These are phyloP conservation scores for Picus viridis DNA, from an alignment of 2,797 vertebrate species.

Conservation along the genomic window DNA sequence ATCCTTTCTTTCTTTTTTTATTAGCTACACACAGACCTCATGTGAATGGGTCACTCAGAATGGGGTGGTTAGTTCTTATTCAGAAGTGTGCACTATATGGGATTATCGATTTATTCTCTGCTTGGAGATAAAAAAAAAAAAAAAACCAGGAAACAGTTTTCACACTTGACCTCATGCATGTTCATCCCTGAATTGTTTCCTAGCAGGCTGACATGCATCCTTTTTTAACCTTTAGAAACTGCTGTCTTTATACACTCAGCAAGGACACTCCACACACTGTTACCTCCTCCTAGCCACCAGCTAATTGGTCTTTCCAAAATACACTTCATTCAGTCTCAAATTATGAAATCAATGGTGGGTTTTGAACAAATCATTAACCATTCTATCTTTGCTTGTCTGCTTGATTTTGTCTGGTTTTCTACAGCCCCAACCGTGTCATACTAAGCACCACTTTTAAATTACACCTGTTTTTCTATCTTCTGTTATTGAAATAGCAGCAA, in stretches of 20 bases:
- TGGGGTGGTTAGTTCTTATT: constrained; percentile 39
- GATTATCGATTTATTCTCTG: constrained; percentile 58
- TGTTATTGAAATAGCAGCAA: background rate
- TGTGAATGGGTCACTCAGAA: constrained; percentile 16
- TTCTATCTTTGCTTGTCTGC: background rate
- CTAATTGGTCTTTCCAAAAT: constrained; percentile 35
- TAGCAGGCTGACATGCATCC: constrained; percentile 6
- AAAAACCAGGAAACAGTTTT: constrained; percentile 25
- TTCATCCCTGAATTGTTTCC: constrained; percentile 31
- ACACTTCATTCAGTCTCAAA: background rate
- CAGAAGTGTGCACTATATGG: background rate
- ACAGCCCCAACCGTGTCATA: background rate
- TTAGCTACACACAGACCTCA: background rate
- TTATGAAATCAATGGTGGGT: constrained; percentile 28
- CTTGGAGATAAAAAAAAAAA: constrained; percentile 53
- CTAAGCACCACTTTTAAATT: background rate
- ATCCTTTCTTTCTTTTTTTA: background rate
- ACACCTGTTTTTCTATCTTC: background rate
- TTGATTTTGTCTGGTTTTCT: constrained; percentile 7
- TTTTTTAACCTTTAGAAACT: constrained; percentile 29
- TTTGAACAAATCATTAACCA: constrained; percentile 15
- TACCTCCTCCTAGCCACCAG: background rate
- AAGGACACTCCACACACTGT: background rate
- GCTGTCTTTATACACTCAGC: background rate
- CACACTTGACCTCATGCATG: constrained; percentile 46